phyloP scores from a whole-genome alignment of 2,888 invertebrate genomes.

The Panzeria rudis region DNA sequence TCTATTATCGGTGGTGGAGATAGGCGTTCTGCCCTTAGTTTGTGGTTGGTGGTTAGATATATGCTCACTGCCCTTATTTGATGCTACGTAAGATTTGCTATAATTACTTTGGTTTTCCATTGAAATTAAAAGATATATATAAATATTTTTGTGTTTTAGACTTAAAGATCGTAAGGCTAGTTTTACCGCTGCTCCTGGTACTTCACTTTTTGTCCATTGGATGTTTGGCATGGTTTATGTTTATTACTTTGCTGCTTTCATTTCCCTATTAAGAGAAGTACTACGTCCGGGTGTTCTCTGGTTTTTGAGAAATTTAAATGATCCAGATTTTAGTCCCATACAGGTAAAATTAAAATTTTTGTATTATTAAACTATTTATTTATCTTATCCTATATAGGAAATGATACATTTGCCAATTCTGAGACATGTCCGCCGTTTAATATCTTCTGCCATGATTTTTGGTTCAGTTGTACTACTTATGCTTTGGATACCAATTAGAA shows the following conservation, averaged over 20 bases:
- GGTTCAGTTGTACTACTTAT: conserved; percentile 97
- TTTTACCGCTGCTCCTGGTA: conserved; percentile 96
- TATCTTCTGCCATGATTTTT: conserved; percentile 97
- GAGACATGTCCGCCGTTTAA: conserved; percentile 93
- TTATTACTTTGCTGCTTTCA: conserved; percentile 99
- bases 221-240: conserved; percentile 99
- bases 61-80: conserved; percentile 96
- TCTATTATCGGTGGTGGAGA: conserved; percentile 97
- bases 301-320: conserved; percentile 98
- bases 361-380: neutral
- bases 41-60: conserved; percentile 99
- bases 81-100: conserved; percentile 86
- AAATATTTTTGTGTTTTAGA: conserved; percentile 31
- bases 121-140: too few relatives aligned
- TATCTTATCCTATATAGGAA: conserved; percentile 85
- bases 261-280: conserved; percentile 95
- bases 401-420: conserved; percentile 99
- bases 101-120: neutral
- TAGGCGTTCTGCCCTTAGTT: conserved; percentile 97
- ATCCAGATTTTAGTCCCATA: conserved; percentile 99
- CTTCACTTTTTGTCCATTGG: conserved; percentile 99
- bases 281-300: conserved; percentile 98
- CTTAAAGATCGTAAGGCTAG: conserved; percentile 94
- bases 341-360: conserved; percentile 85
- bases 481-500: conserved; percentile 96